These are phyloP conservation scores for Leptothorax acervorum DNA, from an alignment of 2,888 invertebrate genomes.

Conservation along the genomic window DNA sequence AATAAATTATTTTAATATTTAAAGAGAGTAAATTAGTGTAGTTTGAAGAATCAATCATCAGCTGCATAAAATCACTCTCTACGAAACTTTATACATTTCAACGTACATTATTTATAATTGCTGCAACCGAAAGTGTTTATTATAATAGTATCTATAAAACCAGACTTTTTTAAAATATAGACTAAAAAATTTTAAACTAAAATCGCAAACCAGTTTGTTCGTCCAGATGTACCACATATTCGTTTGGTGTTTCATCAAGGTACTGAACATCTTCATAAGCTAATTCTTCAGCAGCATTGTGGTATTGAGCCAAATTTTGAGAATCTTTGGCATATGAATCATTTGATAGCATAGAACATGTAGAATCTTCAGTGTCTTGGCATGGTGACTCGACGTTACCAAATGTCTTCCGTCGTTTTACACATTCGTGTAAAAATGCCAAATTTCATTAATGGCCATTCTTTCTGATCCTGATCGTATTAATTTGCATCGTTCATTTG, in stretches of 20 bases:
- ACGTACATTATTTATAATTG: not conserved
- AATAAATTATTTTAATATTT: constrained; percentile 3
- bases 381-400: constrained; percentile 13
- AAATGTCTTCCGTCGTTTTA: constrained; percentile 16
- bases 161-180: not conserved
- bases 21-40: not conserved
- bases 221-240: not conserved
- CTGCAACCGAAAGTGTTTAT: not conserved
- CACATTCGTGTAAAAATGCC: constrained; percentile 12
- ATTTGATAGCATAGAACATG: constrained; percentile 8
- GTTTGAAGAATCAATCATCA: constrained; percentile 1
- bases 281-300: not conserved
- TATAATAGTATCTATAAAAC: not conserved
- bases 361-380: not conserved
- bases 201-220: not conserved
- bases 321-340: not conserved
- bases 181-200: constrained; percentile 7
- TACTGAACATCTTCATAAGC: not conserved
- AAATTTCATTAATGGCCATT: constrained; percentile 20
- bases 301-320: not conserved
- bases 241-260: not conserved
- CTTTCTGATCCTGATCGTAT: constrained; percentile 12
- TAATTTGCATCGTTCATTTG: constrained; percentile 15
- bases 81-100: not conserved
- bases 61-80: constrained; percentile 2